Evolutionary conservation across 1,140 invertebrate species (phyloP), one percentile per base, ranked within the genome.

Genomic region (Mesaphorura yosii): DNA sequence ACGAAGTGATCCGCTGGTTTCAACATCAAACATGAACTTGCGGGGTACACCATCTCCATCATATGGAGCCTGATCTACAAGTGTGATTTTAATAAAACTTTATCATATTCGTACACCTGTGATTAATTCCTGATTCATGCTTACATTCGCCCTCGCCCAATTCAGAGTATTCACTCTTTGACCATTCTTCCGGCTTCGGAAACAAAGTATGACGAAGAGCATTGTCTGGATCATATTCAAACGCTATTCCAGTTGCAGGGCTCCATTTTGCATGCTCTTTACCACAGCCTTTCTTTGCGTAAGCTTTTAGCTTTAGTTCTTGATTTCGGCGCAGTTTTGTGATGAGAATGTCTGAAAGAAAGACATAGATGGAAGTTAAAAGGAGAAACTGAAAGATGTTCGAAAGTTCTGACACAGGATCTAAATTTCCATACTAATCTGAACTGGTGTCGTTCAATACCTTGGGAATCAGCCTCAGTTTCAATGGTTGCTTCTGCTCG

Each of bases 261-360:
- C 98, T 98, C 95, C 95, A 99, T 72, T 99, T 99, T 1, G 96
- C 95, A 75, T 52, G 96, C 69, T 99, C 96, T 69, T 99, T 99
- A 2, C 92, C 95, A 75, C 98, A 98, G 25, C 93, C 85, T 68
- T 83, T 80, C 61, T 94, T 92, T 1, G 94, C 96, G 77, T 92
- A 98, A 19, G 91, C 95, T 66, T 84, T 76, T 14, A 99, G 72
- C 69, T 96, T 97, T 14, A 99, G 67, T 69, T 98, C 92, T 71
- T 99, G 95, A 0, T 94, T 94, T 73, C 96, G 96, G 45, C 95
- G 80, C 20, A 99, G 73, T 68, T 99, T 99, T 0, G 97, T 92
- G 62, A 99, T 95, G 20, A 98, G 70, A 65, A 99, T 98, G 70
- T 97, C 83, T 77, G 19, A 1, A 39, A 34, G 12, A 10, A 20